Conservation (phyloP, 2,113 vertebrate genomes). For the Tachysurus vachellii region DNA sequence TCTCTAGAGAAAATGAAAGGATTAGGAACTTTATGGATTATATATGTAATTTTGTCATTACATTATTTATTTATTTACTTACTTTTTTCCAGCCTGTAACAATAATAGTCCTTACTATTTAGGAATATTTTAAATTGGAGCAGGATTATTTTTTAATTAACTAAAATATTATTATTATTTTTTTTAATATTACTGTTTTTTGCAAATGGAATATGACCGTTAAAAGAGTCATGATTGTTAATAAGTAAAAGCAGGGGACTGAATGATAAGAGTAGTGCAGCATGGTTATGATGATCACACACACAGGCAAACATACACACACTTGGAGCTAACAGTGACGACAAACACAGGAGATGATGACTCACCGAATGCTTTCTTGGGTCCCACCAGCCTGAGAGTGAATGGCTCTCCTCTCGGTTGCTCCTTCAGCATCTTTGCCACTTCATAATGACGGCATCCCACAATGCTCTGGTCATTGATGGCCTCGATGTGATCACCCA, state of each 20-base stretch:
- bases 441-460: conserved; percentile 95
- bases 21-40: not conserved
- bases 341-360: not conserved
- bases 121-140: too few relatives aligned
- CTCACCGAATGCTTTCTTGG: conserved; percentile 94
- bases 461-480: conserved; percentile 97
- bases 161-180: not conserved
- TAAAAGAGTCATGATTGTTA: not conserved
- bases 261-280: not conserved
- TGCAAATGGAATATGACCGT: too few relatives aligned
- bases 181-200: not conserved
- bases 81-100: not conserved
- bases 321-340: not conserved
- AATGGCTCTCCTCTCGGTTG: conserved; percentile 85
- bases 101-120: not conserved
- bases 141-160: not conserved
- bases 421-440: conserved; percentile 96
- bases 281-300: not conserved
- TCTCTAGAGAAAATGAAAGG: not conserved
- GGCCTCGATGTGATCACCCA: conserved; percentile 96
- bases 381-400: conserved; percentile 89
- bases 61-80: not conserved
- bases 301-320: not conserved
- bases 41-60: not conserved
- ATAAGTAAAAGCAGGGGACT: not conserved